Evolutionary conservation across 2,113 vertebrate genomes (phyloP).

Genomic region (Mesitornis unicolor): DNA sequence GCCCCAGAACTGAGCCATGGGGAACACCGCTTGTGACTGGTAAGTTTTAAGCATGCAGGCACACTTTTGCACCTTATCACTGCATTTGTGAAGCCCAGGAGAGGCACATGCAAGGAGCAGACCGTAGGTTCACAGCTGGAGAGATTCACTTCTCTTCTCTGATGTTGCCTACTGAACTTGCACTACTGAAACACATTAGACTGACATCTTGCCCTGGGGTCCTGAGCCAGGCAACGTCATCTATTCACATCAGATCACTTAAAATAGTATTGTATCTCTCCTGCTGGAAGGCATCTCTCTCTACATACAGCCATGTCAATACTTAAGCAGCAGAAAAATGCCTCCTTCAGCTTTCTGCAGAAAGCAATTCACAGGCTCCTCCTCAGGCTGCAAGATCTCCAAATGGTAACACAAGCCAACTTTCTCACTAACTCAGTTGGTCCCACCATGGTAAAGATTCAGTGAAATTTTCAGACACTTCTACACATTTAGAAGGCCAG

Average conservation of each 20-base stretch:
- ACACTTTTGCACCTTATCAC: neutral
- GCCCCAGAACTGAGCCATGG: too few species aligned
- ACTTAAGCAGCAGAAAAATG: neutral
- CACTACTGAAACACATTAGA: neutral
- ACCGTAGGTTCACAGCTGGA: neutral
- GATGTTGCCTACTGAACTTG: neutral
- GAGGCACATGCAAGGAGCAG: neutral
- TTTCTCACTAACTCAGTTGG: accelerated
- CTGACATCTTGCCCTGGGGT: neutral
- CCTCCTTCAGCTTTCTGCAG: neutral
- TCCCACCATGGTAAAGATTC: neutral
- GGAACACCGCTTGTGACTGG: too few species aligned
- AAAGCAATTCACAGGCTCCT: neutral
- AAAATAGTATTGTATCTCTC: neutral
- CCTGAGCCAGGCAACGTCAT: neutral
- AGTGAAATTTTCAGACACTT: neutral
- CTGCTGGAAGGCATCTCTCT: neutral
- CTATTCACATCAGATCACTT: neutral
- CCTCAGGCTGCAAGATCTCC: neutral
- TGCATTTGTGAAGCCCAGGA: neutral
- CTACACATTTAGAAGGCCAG: neutral
- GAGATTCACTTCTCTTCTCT: neutral
- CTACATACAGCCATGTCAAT: neutral
- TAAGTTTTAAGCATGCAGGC: neutral
- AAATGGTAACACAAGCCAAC: neutral